These are phyloP conservation scores for Selenia dentaria DNA, from an alignment of 2,888 invertebrate species.

Conservation along the genomic window DNA sequence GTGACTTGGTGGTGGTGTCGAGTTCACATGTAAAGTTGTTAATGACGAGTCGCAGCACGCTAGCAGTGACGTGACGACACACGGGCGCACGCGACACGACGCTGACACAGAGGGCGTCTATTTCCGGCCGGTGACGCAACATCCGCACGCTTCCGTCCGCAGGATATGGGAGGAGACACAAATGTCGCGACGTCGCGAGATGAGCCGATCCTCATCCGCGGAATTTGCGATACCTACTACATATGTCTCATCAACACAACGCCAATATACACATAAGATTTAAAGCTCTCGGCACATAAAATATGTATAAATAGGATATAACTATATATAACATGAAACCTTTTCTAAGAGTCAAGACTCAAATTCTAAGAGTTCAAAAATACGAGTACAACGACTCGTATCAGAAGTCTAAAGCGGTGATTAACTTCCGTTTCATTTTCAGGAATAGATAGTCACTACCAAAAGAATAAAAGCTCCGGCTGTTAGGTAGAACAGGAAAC, in stretches of 20 bases:
- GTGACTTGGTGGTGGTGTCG: background rate
- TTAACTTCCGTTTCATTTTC: slow-evolving; percentile 51
- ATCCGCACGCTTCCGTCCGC: slow-evolving; percentile 75
- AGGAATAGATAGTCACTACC: slow-evolving; percentile 48
- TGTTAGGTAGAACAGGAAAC: slow-evolving; percentile 42
- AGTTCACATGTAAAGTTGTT: slow-evolving; percentile 23
- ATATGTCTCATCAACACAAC: background rate
- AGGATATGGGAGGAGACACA: slow-evolving; percentile 73
- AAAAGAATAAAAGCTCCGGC: slow-evolving; percentile 56
- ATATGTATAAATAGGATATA: too few species aligned
- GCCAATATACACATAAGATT: too few species aligned
- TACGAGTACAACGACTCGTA: slow-evolving; percentile 44
- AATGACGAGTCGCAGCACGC: slow-evolving; percentile 26
- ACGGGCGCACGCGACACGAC: slow-evolving; percentile 22
- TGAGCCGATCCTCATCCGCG: slow-evolving; percentile 64
- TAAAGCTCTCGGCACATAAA: too few species aligned
- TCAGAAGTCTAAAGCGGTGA: slow-evolving; percentile 43
- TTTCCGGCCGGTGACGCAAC: slow-evolving; percentile 80
- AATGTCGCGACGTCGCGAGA: slow-evolving; percentile 55
- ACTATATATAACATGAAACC: too few species aligned
- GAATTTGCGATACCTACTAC: slow-evolving; percentile 58
- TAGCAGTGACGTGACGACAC: slow-evolving; percentile 45
- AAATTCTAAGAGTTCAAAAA: slow-evolving; percentile 6
- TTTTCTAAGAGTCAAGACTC: too few species aligned
- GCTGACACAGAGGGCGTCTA: slow-evolving; percentile 80